A percentile compares a stretch with the other conserved stretches of the same genome.
Conservation (phyloP, 2,888 invertebrate species). For the Chrysopilus asiliformis region DNA sequence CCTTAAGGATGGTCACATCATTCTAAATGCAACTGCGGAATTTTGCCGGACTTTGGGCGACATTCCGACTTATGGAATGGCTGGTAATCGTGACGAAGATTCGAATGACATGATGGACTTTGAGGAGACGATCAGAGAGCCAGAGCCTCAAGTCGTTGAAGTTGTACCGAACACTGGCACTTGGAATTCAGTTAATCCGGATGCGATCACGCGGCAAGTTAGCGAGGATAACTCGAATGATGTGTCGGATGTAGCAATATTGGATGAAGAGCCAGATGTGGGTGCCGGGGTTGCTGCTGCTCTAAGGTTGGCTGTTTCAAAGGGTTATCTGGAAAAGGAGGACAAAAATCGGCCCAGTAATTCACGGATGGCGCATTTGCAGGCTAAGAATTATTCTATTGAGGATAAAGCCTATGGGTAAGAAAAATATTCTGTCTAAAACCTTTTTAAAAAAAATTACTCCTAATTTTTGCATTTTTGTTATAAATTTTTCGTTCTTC, state of each 20-base stretch:
- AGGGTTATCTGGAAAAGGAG: slow-evolving; percentile 83
- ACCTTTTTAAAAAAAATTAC: slow-evolving; percentile 1
- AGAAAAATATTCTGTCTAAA: slow-evolving; percentile 16
- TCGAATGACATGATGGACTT: slow-evolving; percentile 45
- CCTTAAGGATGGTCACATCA: slow-evolving; percentile 45
- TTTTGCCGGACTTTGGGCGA: slow-evolving; percentile 93
- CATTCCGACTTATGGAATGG: slow-evolving; percentile 86
- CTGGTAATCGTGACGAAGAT: slow-evolving; percentile 79
- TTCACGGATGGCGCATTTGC: slow-evolving; percentile 57
- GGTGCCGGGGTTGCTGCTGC: slow-evolving; percentile 88
- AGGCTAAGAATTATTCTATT: slow-evolving; percentile 67
- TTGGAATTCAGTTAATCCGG: slow-evolving; percentile 71
- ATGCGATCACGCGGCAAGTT: slow-evolving; percentile 33
- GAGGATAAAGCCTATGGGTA: slow-evolving; percentile 62
- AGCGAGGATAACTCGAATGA: slow-evolving; percentile 37
- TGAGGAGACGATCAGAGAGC: slow-evolving; percentile 30
- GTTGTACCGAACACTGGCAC: slow-evolving; percentile 50
- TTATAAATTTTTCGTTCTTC: no score
- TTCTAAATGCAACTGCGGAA: slow-evolving; percentile 88
- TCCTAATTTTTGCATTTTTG: slow-evolving; percentile 10
- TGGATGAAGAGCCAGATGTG: slow-evolving; percentile 87
- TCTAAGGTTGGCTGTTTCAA: slow-evolving; percentile 77
- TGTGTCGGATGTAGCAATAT: slow-evolving; percentile 34
- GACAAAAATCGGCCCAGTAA: slow-evolving; percentile 58
- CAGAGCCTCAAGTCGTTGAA: slow-evolving; percentile 35